Conservation (phyloP, 1,140 invertebrate genomes). For the Coelopa frigida region DNA sequence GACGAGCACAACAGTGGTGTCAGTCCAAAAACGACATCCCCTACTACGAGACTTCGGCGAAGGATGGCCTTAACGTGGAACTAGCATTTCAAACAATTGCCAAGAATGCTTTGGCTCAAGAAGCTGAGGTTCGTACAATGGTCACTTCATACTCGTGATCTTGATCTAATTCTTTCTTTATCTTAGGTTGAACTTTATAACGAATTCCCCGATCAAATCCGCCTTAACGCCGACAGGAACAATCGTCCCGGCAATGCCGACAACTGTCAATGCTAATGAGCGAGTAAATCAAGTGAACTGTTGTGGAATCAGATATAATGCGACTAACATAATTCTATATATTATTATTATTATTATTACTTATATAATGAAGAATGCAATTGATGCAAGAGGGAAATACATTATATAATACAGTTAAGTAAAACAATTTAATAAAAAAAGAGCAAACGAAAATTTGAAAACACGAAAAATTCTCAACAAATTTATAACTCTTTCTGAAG, state of each 20-base stretch:
- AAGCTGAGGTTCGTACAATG: constrained; percentile 54
- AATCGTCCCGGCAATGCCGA: constrained; percentile 64
- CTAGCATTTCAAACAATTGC: constrained; percentile 97
- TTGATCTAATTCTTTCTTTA: background rate
- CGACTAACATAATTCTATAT: constrained; percentile 6
- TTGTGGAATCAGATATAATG: constrained; percentile 4
- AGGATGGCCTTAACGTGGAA: constrained; percentile 97
- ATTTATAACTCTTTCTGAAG: background rate
- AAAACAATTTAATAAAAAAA: constrained; percentile 4
- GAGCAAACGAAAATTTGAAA: background rate
- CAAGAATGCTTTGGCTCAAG: constrained; percentile 92
- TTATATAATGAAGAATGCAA: constrained; percentile 3
- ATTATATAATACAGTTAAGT: constrained; percentile 8
- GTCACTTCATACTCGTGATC: background rate
- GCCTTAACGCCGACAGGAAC: constrained; percentile 63
- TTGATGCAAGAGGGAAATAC: constrained; percentile 4
- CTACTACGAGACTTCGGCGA: constrained; percentile 98
- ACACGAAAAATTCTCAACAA: background rate
- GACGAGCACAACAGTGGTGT: constrained; percentile 97
- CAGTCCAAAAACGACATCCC: constrained; percentile 97
- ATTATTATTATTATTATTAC: constrained; percentile 6
- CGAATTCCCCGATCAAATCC: constrained; percentile 96
- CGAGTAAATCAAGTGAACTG: no score
- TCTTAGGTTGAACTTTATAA: constrained; percentile 79
- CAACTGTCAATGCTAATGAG: constrained; percentile 72